phyloP scores from a whole-genome alignment of 2,888 invertebrate species.

The Anthophora plumipes region DNA sequence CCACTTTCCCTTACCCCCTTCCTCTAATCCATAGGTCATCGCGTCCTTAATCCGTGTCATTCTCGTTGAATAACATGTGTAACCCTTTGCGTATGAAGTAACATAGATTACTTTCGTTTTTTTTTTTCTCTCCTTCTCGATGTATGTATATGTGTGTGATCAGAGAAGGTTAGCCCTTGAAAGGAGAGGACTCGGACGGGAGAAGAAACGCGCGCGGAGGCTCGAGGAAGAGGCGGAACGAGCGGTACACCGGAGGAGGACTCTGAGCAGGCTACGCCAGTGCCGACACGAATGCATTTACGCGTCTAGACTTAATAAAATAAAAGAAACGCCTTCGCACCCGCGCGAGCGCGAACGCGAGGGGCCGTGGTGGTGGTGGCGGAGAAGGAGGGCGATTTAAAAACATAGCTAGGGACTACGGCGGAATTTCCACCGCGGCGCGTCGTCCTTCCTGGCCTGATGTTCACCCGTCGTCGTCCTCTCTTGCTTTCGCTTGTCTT shows the following conservation, averaged over 20 bases:
- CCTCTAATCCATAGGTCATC: neutral
- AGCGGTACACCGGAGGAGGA: constrained; percentile 64
- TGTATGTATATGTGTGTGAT: neutral
- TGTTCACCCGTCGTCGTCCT: constrained; percentile 1
- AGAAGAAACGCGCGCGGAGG: neutral
- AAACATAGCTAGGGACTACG: constrained; percentile 75
- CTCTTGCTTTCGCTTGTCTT: constrained; percentile 28
- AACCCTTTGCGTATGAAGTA: neutral
- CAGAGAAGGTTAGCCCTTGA: neutral
- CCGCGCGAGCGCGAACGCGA: constrained; percentile 61
- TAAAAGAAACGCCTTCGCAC: constrained; percentile 81
- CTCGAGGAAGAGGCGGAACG: constrained; percentile 50
- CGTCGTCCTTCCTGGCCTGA: constrained; percentile 65
- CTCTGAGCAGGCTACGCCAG: constrained; percentile 77
- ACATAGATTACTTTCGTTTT: neutral
- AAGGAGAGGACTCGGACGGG: neutral
- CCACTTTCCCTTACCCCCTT: neutral
- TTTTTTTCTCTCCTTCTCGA: neutral
- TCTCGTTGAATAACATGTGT: constrained; percentile 16
- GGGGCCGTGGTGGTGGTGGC: constrained; percentile 58
- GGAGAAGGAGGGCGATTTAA: constrained; percentile 73
- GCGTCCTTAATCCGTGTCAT: constrained; percentile 10
- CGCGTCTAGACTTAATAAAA: constrained; percentile 84
- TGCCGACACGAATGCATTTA: constrained; percentile 83
- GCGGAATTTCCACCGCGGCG: constrained; percentile 76